Evolutionary conservation across 2,113 vertebrate genomes (phyloP).

Genomic region (Canis aureus): DNA sequence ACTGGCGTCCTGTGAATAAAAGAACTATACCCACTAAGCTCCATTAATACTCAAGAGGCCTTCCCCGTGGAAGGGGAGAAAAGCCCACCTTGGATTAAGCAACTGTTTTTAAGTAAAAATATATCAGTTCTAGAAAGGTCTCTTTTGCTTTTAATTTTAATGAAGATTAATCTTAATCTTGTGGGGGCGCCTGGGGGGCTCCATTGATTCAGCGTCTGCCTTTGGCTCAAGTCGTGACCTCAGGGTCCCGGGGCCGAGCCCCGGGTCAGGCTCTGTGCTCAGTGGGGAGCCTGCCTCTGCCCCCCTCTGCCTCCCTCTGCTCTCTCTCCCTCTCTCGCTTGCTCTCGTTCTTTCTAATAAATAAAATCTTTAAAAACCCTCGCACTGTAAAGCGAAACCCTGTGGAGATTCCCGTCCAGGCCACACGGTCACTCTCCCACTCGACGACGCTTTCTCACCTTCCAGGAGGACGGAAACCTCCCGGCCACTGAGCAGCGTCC

Average conservation of each 20-base stretch:
- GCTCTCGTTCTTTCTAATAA: too few species aligned
- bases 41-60: background rate
- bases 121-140: background rate
- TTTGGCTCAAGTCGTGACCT: too few species aligned
- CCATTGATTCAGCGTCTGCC: too few species aligned
- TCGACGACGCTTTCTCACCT: background rate
- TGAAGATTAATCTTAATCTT: too few species aligned
- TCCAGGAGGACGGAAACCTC: background rate
- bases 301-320: too few species aligned
- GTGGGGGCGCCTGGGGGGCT: too few species aligned
- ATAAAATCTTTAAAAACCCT: too few species aligned
- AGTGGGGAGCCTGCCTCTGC: too few species aligned
- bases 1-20: background rate
- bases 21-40: background rate
- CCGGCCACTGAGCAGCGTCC: too few species aligned
- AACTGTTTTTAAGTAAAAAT: slow-evolving; percentile 43
- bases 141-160: background rate
- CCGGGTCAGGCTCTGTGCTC: too few species aligned
- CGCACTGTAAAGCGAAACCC: background rate
- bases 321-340: too few species aligned
- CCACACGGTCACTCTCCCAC: background rate
- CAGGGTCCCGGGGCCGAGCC: too few species aligned
- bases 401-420: background rate
- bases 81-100: background rate
- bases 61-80: background rate